Conservation (phyloP, 2,113 vertebrate genomes). For the Gnathonemus echidnorhynchus region DNA sequence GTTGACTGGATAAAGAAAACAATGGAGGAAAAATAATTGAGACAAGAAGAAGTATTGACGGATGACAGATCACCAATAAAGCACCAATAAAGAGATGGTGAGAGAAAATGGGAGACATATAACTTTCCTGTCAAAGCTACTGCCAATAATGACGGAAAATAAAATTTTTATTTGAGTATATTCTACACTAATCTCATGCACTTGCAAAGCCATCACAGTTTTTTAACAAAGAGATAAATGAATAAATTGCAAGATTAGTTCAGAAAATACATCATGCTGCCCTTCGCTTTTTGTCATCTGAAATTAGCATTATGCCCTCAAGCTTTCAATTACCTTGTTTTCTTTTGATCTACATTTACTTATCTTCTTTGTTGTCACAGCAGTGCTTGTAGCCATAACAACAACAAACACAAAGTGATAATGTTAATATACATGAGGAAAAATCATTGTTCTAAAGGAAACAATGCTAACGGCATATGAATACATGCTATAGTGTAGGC, state of each 20-base stretch:
- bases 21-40: constrained; percentile 44
- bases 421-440: background rate
- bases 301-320: background rate
- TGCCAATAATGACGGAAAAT: background rate
- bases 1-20: constrained; percentile 69
- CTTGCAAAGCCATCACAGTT: background rate
- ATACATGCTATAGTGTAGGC: background rate
- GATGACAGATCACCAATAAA: background rate
- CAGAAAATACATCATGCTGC: background rate
- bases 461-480: background rate
- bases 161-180: background rate
- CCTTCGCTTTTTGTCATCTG: background rate
- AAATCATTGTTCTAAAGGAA: background rate
- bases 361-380: background rate
- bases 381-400: background rate
- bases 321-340: background rate
- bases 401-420: background rate
- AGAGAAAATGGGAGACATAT: background rate
- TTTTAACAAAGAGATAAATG: background rate
- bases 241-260: background rate
- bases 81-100: background rate
- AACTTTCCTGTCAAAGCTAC: background rate
- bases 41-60: background rate
- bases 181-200: background rate
- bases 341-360: background rate